Percentiles rank a stretch among this genome's conserved stretches.
These are phyloP conservation scores for Hepsetus odoe DNA, from an alignment of 2,113 vertebrate genomes.

Conservation along the genomic window DNA sequence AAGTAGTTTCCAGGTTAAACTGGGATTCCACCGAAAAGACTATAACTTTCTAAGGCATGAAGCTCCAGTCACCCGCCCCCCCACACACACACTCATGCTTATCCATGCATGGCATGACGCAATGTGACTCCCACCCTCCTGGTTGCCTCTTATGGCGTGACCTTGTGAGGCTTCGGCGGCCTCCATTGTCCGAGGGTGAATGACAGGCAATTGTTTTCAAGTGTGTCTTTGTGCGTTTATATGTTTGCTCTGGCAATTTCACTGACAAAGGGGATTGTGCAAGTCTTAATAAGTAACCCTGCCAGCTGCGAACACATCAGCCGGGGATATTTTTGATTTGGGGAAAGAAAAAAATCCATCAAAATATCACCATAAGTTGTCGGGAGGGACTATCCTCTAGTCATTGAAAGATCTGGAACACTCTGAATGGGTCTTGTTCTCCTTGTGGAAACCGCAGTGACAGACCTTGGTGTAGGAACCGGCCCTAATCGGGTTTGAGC, in stretches of 20 bases:
- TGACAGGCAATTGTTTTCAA: constrained; percentile 86
- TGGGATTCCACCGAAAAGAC: not conserved
- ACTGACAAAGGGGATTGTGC: constrained; percentile 84
- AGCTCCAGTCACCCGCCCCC: not conserved
- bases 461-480: constrained; percentile 20
- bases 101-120: constrained; percentile 30
- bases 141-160: constrained; percentile 33
- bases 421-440: too few relatives aligned
- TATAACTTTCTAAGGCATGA: not conserved
- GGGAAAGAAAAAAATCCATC: not conserved
- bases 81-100: not conserved
- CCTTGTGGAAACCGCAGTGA: too few relatives aligned
- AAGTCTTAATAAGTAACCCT: constrained; percentile 84
- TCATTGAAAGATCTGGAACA: too few relatives aligned
- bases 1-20: not conserved
- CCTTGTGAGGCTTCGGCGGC: constrained; percentile 46
- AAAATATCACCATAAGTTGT: not conserved
- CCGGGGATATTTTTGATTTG: constrained; percentile 68
- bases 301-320: constrained; percentile 86
- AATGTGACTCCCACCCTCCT: constrained; percentile 43
- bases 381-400: too few relatives aligned
- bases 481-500: constrained; percentile 16
- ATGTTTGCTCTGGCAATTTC: constrained; percentile 86
- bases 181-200: constrained; percentile 80
- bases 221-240: constrained; percentile 86